Percentiles rank a stretch among this genome's conserved stretches.
These are phyloP conservation scores for Netelia virgata DNA, from an alignment of 2,888 invertebrate genomes.

Conservation along the genomic window DNA sequence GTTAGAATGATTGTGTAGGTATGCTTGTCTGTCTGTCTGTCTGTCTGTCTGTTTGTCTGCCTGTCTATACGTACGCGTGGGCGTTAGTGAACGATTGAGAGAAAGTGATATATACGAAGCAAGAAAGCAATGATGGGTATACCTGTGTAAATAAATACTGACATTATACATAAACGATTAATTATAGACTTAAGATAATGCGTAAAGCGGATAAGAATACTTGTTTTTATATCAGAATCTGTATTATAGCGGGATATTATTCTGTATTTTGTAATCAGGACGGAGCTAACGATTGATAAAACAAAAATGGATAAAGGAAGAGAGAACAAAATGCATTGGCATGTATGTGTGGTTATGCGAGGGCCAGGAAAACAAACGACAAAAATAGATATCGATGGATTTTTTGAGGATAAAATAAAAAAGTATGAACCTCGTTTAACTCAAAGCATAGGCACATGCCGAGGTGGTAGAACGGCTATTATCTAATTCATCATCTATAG, in stretches of 20 bases:
- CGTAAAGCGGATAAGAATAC: slow-evolving; percentile 81
- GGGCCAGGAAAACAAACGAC: slow-evolving; percentile 41
- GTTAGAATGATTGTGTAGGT: slow-evolving; percentile 26
- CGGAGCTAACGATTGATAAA: slow-evolving; percentile 74
- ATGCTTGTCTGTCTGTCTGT: slow-evolving; percentile 6
- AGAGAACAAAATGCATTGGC: slow-evolving; percentile 34
- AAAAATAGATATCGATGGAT: slow-evolving; percentile 55
- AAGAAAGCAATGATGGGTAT: slow-evolving; percentile 69
- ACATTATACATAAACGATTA: slow-evolving; percentile 72
- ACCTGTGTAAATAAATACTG: slow-evolving; percentile 82
- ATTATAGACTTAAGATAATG: slow-evolving; percentile 71
- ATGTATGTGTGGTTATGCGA: slow-evolving; percentile 44
- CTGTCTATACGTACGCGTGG: slow-evolving; percentile 22
- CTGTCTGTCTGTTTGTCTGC: slow-evolving; percentile 5
- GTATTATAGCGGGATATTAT: slow-evolving; percentile 84
- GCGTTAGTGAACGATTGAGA: slow-evolving; percentile 52
- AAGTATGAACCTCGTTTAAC: slow-evolving; percentile 33
- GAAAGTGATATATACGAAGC: slow-evolving; percentile 69
- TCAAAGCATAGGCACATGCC: neutral
- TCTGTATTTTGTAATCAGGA: slow-evolving; percentile 83
- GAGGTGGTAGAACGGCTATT: slow-evolving; percentile 30
- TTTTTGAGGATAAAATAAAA: slow-evolving; percentile 23
- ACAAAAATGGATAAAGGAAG: slow-evolving; percentile 46
- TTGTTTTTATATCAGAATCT: slow-evolving; percentile 84
- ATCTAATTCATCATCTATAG: slow-evolving; percentile 12